These are phyloP conservation scores for Eupleurogrammus muticus DNA, from an alignment of 2,797 vertebrate genomes.

Conservation along the genomic window DNA sequence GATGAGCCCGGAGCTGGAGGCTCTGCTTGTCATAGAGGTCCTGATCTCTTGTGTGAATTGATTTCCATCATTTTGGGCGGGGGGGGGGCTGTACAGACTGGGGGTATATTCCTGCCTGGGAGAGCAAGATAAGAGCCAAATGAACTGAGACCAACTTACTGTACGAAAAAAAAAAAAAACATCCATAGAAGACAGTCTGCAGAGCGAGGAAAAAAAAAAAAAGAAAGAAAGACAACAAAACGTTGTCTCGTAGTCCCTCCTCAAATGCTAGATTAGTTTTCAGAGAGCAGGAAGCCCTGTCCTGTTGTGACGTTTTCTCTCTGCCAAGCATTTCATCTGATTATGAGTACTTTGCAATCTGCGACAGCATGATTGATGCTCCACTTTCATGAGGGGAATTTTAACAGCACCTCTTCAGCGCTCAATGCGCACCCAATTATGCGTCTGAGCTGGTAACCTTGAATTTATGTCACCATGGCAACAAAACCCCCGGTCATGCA, in stretches of 20 bases:
- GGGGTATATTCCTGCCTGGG: constrained; percentile 76
- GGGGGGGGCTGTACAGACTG: constrained; percentile 62
- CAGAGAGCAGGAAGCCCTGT: constrained; percentile 66
- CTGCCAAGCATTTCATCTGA: constrained; percentile 91
- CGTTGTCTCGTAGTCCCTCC: constrained; percentile 53
- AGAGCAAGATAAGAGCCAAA: constrained; percentile 81
- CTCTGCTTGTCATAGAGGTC: constrained; percentile 82
- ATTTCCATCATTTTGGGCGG: constrained; percentile 84
- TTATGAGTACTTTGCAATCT: constrained; percentile 95
- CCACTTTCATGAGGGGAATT: constrained; percentile 98
- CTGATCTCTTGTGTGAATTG: constrained; percentile 86
- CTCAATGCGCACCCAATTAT: constrained; percentile 99
- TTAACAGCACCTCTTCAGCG: constrained; percentile 98
- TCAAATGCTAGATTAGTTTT: constrained; percentile 67
- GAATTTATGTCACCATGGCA: constrained; percentile 99
- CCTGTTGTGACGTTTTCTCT: constrained; percentile 88
- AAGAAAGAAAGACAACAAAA: constrained; percentile 38
- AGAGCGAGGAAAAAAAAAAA: constrained; percentile 23
- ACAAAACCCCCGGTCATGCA: constrained; percentile 99
- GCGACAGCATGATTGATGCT: constrained; percentile 98
- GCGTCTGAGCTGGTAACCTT: constrained; percentile 99
- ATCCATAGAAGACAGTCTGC: constrained; percentile 12
- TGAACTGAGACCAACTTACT: constrained; percentile 79
- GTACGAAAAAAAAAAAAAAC: constrained; percentile 52
- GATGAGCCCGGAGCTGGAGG: constrained; percentile 80